Base-by-base conservation (phyloP, 2,797 vertebrate species). In the Pangasius krempfi region DNA sequence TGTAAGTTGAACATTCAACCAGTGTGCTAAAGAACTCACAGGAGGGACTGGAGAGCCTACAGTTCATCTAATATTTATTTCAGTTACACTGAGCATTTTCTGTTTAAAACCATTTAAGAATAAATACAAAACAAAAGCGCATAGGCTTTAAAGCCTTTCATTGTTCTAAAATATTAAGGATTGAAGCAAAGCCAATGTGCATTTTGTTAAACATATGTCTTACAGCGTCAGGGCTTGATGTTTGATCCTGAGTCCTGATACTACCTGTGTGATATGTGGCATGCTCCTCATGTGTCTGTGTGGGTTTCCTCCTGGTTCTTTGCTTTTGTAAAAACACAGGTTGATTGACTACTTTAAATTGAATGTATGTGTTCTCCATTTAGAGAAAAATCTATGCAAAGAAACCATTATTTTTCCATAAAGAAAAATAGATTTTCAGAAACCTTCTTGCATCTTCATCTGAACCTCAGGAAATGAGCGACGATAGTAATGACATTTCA, bases 11-110 rank as follows among this genome's bases (percentile, higher is more conserved):
- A 14, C 54, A 60, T 60, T n/a, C 56, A 40, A 22, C 25, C 56
- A 30, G 18, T 60, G 14, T 73, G 50, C 30, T 72, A 82, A 72
- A 58, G 66, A 82, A 9, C 66, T 73, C 37, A 78, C 47, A 52
- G 2, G 14, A 76, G 25, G 22, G 27, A 76, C 25, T 76, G 44
- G 0, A 58, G n/a, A 64, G 60, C 86, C 22, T 79, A 44, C 68
- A 37, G 14, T 20, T 80, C 75, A 54, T 62, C n/a, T 52, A 68
- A 68, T 85, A 68, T 85, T 85, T 52, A 70, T 85, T 68, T 70
- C 18, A 12, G 47, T 33, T 50, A 52, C 44, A 75, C 25, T 6
- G 12, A 73, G 70, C 37, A 73, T 44, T 70, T 66, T 37, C 30
- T 70, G 13, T 44, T 27, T 75, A 25, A 12, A 75, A 75, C 22